These are phyloP conservation scores for Metridium senile DNA, from an alignment of 92 coral and sea anemone species.

Conservation along the genomic window DNA sequence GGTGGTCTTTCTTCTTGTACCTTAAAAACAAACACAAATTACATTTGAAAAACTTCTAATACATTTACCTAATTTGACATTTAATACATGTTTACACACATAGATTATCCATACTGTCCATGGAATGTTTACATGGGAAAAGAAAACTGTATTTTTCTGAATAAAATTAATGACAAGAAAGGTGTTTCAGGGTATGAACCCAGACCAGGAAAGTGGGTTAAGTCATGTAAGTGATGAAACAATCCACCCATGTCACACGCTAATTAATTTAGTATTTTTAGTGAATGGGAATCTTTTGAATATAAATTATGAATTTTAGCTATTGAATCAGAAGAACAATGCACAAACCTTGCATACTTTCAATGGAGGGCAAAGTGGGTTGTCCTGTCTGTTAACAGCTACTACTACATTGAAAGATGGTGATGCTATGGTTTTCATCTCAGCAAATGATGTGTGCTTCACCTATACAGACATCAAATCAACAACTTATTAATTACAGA, in stretches of 20 bases:
- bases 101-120: too few relatives aligned
- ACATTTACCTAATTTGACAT: neutral
- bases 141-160: too few relatives aligned
- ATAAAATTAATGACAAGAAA: too few relatives aligned
- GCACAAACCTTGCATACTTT: neutral
- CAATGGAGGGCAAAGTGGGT: neutral
- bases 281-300: neutral
- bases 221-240: too few relatives aligned
- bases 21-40: neutral
- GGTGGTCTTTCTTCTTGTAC: neutral
- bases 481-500: neutral
- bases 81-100: neutral
- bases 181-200: too few relatives aligned
- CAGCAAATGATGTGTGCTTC: neutral
- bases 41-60: neutral
- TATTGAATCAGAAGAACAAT: neutral
- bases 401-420: neutral
- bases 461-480: conserved; percentile 6
- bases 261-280: too few relatives aligned
- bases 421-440: neutral
- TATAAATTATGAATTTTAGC: too few relatives aligned
- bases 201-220: too few relatives aligned
- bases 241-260: too few relatives aligned
- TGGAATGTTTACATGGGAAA: too few relatives aligned
- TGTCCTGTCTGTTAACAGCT: neutral